Evolutionary conservation across 1,140 invertebrate species (phyloP).

Genomic region (Polypedilum vanderplanki): DNA sequence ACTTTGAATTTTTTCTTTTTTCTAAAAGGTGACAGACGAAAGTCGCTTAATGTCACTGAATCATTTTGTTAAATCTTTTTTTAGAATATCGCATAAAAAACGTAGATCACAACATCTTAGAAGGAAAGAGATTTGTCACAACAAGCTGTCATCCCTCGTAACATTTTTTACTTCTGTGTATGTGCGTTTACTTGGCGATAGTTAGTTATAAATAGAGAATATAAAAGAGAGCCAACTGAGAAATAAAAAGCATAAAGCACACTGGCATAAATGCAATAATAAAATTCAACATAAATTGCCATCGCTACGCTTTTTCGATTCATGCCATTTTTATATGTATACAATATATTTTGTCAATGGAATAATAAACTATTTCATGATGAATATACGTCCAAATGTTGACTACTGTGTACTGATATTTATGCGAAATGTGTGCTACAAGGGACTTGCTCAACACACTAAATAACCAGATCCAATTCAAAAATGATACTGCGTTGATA

Average conservation of each 20-base stretch:
- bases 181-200: too few relatives aligned
- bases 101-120: too few relatives aligned
- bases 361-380: slow-evolving; percentile 28
- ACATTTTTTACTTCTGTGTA: too few relatives aligned
- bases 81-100: too few relatives aligned
- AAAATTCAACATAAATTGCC: slow-evolving; percentile 14
- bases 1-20: too few relatives aligned
- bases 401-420: background rate
- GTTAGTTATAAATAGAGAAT: background rate
- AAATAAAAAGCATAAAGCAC: background rate
- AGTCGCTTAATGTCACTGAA: too few relatives aligned
- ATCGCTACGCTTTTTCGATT: background rate
- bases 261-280: slow-evolving; percentile 8
- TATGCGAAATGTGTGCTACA: slow-evolving; percentile 4
- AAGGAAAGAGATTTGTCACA: too few relatives aligned
- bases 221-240: background rate
- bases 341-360: background rate
- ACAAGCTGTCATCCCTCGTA: too few relatives aligned
- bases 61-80: too few relatives aligned
- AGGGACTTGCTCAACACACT: background rate
- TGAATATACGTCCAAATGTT: background rate
- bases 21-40: too few relatives aligned
- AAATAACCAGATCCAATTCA: slow-evolving; percentile 5
- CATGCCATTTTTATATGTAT: background rate
- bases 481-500: slow-evolving; percentile 18